A percentile compares a stretch with the other conserved stretches of the same genome.
Evolutionary conservation across 1,140 invertebrate species (phyloP).

Genomic region (Tetraneura akinire): DNA sequence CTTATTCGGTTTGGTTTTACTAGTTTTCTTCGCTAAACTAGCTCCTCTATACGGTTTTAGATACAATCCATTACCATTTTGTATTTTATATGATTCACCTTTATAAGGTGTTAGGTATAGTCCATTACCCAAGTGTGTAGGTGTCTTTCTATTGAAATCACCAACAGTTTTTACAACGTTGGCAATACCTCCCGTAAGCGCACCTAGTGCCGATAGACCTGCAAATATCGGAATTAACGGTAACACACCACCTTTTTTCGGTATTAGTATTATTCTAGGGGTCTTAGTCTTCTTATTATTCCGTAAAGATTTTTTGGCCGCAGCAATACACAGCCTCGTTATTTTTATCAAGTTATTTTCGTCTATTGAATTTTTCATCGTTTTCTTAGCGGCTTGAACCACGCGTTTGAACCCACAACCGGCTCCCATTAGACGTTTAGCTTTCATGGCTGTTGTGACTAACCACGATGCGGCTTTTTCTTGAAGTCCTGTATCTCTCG

Average conservation of each 20-base stretch:
- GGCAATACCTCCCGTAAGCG: background rate
- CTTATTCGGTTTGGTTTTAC: no score
- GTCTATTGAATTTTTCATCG: no score
- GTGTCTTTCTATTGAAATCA: background rate
- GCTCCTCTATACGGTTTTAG: no score
- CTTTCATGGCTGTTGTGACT: constrained; percentile 57
- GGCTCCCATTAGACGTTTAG: constrained; percentile 57
- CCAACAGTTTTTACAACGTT: background rate
- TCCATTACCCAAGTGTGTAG: background rate
- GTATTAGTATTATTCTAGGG: background rate
- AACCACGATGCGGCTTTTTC: constrained; percentile 57
- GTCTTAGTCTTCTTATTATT: no score
- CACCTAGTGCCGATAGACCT: background rate
- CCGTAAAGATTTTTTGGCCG: background rate
- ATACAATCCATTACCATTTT: no score
- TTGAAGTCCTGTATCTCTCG: constrained; percentile 57
- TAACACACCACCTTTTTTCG: background rate
- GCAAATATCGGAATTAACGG: background rate
- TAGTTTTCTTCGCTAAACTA: no score
- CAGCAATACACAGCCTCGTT: background rate
- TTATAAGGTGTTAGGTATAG: no score
- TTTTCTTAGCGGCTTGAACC: no score
- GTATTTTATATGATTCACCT: no score
- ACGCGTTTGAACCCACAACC: no score
- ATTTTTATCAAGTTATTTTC: background rate